Base-by-base conservation (phyloP, 2,113 vertebrate genomes). In the Callipepla squamata region DNA sequence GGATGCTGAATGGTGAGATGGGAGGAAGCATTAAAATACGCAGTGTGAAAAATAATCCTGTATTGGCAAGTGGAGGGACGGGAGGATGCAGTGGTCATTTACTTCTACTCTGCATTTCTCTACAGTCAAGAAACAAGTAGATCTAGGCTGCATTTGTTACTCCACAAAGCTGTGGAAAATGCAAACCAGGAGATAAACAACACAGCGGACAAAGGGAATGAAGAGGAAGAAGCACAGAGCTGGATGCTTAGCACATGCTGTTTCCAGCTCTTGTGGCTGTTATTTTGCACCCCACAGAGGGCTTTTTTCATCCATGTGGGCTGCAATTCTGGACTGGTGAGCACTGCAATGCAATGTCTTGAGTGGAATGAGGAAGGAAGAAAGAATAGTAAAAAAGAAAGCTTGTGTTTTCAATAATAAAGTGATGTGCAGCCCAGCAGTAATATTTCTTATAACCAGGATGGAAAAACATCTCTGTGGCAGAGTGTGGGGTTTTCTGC, bases 131-230 rank as follows among this genome's bases (percentile, higher is more conserved):
- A 50, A 89, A 90, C 75, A 80, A 73, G 16, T 62, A 38, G 30
- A 85, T 92, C 53, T 47, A 75, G 36, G 14, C 28, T 80, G 81
- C 66, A 80, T 95, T 95, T 87, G 89, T 92, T 80, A 30, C 38
- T 53, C 81, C 45, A 47, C 87, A 91, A 80, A 92, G 53, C 69
- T 62, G 22, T 44, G 75, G 13, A 16, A 70, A 93, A 55, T 55
- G 62, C 66, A 86, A 59, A 38, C 57, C 1, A 6, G 55, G 58
- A 55, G 14, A 58, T 89, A 58, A 95, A 86, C 90, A 73, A 51
- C 13, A 44, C 28, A 53, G 36, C 5, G 62, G 79, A 47, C 26
- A 74, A 47, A 87, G 65, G 21, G 57, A 47, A n/a, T 61, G 83
- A 22, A 23, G 65, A 82, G 34, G 70, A 78, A 38, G 36, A 86